Evolutionary conservation across 1,140 invertebrate genomes (phyloP).

Genomic region (Macrosteles quadrilineatus): DNA sequence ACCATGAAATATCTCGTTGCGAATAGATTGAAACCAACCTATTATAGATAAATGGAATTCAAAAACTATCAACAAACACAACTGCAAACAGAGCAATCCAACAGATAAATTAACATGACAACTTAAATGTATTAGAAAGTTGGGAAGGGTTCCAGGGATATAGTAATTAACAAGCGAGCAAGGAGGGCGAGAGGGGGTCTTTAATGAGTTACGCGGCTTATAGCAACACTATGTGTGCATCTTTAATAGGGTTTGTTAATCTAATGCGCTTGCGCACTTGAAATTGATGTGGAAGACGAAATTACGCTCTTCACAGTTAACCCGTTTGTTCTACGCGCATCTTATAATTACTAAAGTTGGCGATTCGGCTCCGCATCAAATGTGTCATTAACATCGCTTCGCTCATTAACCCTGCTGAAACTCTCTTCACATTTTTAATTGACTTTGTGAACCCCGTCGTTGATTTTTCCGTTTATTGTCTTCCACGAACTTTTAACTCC

Average conservation of each 20-base stretch:
- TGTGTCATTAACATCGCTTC: slow-evolving; percentile 16
- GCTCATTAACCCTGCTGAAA: not conserved
- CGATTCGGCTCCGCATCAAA: not conserved
- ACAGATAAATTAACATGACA: not conserved
- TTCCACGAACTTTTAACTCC: not conserved
- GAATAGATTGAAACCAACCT: too few relatives aligned
- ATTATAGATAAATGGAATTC: too few relatives aligned
- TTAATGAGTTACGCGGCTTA: slow-evolving; percentile 36
- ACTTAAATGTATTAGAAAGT: slow-evolving; percentile 14
- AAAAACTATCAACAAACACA: too few relatives aligned
- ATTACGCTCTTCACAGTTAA: slow-evolving; percentile 18
- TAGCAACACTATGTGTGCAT: slow-evolving; percentile 30
- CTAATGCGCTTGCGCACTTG: slow-evolving; percentile 33
- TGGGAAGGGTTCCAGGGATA: slow-evolving; percentile 19
- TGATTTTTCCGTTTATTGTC: not conserved
- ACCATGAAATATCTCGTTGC: too few relatives aligned
- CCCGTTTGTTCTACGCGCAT: not conserved
- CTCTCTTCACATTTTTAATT: slow-evolving; percentile 6
- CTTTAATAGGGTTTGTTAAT: slow-evolving; percentile 41
- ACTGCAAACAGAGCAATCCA: too few relatives aligned
- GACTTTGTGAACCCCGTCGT: not conserved
- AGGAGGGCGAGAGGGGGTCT: slow-evolving; percentile 28
- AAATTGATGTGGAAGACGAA: slow-evolving; percentile 32
- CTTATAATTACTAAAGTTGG: slow-evolving; percentile 24
- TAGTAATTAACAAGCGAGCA: slow-evolving; percentile 21